Base-by-base conservation (phyloP, 2,888 invertebrate genomes). In the Exocentrus adspersus region DNA sequence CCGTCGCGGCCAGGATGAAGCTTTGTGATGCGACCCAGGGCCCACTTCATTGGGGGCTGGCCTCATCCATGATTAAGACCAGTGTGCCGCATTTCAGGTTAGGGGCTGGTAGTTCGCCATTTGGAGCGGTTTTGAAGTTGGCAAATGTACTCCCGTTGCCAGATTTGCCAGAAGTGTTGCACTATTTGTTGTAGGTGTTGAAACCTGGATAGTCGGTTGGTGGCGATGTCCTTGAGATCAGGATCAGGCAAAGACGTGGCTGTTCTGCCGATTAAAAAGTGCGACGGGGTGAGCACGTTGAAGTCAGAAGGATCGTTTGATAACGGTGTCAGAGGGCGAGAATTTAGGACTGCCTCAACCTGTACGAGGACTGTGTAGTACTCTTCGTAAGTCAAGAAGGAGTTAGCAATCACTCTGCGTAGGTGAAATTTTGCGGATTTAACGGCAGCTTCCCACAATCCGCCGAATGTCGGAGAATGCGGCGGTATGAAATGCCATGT, bases 301-400 rank as follows among this genome's bases (percentile, higher is more conserved):
- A 59, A 52, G 42, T 68, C 70, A 32, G 58, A 28, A 4, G 67
- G 65, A 58, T 59, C 58, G 9, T 60, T 42, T 21, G 65, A 65
- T 7, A 70, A 14, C 46, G 65, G 62, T 12, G 45, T 56, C 10
- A 72, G 37, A 57, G 77, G 76, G 30, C 75, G 42, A 6, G 73
- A 75, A 64, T 77, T 77, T 6, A 77, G 45, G 10, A 65, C 51
- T 5, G 72, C 70, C 59, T 75, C 73, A 20, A 75, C 70, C 51
- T 74, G 69, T n/a, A 57, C 58, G 5, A 71, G 19, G 0, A 74
- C 19, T 0, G 75, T 76, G 12, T 52, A 41, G 16, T 75, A 65
- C 52, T 78, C 72, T 54, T 76, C 71, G 51, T 67, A 72, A 4
- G 70, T 74, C 5, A 75, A 45, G 19, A 37, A 56, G n/a, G 45